Base-by-base conservation (phyloP, 2,888 invertebrate genomes). In the Seladonia tumulorum region DNA sequence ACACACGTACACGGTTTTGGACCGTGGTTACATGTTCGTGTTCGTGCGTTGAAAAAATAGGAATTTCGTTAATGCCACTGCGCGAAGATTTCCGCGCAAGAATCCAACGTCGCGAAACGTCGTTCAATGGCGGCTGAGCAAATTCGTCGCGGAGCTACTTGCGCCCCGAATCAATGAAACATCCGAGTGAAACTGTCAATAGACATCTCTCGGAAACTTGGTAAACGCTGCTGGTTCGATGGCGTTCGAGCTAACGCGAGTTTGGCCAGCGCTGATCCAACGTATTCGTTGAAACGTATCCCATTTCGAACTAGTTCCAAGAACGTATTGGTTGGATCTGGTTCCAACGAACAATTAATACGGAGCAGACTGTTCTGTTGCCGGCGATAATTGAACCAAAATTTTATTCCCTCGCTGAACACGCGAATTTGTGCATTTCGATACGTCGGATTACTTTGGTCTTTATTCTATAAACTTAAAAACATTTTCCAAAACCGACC, bases 131-230 rank as follows among this genome's bases (percentile, higher is more conserved):
- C 7, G 49, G 29, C n/a, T 3, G 35, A 47, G 60, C 49, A 49
- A 76, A 66, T 74, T 68, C 53, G n/a, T 68, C 53, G n/a, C 57
- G 5, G 57, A 73, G 29, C 76, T 22, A 53, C n/a, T 84, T 53
- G 63, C 53, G 45, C 16, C 60, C 60, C 39, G 47, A 85, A 83
- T 79, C 57, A 39, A 60, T 42, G 63, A 76, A 76, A 76, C 79
- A 79, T 10, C 35, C 18, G n/a, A 63, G 68, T 25, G 53, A 76
- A 76, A 83, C 63, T 83, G 72, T 79, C 79, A 83, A 79, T 76
- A 60, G 76, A 79, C 57, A 72, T 68, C 39, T 68, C 25, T 45
- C 16, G 22, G 39, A 42, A 72, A 73, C 76, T 83, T 82, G 66
- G 68, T 57, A 68, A 60, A 77, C 83, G 66, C 68, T 47, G 45